Conservation (phyloP, 2,888 invertebrate genomes). For the Trichacis sp. region DNA sequence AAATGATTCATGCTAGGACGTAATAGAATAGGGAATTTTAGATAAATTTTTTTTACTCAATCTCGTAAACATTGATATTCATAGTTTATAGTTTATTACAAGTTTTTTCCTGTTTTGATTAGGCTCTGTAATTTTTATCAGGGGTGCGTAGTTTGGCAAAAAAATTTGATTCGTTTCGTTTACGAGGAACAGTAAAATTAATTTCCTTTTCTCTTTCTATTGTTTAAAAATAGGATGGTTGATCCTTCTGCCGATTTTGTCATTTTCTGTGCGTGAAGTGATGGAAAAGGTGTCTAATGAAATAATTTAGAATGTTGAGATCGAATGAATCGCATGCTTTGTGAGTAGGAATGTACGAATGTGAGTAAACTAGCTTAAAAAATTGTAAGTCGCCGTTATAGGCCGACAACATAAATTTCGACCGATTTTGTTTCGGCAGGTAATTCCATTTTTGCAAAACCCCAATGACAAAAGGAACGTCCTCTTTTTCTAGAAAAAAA, state of each 20-base stretch:
- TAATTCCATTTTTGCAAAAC: background rate
- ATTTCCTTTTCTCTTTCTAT: too few species aligned
- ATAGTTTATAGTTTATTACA: too few species aligned
- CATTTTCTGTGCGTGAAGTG: background rate
- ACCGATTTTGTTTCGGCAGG: background rate
- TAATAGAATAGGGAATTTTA: too few species aligned
- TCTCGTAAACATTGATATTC: too few species aligned
- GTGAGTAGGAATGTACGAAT: background rate
- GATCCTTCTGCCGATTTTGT: constrained; percentile 9
- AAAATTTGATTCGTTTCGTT: too few species aligned
- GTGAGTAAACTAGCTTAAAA: constrained; percentile 24
- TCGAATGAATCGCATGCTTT: background rate
- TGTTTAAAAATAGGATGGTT: background rate
- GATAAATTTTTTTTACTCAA: too few species aligned
- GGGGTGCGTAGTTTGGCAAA: too few species aligned
- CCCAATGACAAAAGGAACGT: constrained; percentile 3
- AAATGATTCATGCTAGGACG: too few species aligned
- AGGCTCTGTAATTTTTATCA: too few species aligned
- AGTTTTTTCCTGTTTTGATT: too few species aligned
- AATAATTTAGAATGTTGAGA: background rate
- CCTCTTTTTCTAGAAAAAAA: too few species aligned
- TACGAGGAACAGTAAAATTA: too few species aligned
- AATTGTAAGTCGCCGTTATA: background rate
- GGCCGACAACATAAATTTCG: background rate
- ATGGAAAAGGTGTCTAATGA: background rate